These are phyloP conservation scores for Numida meleagris DNA, from an alignment of 2,113 vertebrate species.

Conservation along the genomic window DNA sequence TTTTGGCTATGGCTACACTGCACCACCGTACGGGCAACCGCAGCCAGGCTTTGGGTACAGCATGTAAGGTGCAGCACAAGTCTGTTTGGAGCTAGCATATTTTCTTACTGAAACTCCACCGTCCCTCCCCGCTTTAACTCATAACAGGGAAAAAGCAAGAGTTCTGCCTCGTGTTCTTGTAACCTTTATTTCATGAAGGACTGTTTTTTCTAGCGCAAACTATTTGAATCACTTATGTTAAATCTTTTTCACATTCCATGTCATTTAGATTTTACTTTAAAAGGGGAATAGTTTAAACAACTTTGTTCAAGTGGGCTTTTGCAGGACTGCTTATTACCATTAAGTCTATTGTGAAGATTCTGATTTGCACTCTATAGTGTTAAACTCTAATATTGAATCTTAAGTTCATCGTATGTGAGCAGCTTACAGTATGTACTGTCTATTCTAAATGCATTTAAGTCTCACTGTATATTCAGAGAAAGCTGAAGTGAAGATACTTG, in stretches of 20 bases:
- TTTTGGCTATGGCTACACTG: constrained; percentile 95
- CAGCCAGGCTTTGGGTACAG: constrained; percentile 95
- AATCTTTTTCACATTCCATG: constrained; percentile 95
- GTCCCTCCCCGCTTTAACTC: constrained; percentile 84
- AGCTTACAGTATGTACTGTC: constrained; percentile 89
- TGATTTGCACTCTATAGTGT: constrained; percentile 99
- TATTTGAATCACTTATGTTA: constrained; percentile 83
- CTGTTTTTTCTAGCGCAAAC: constrained; percentile 87
- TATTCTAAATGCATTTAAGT: constrained; percentile 91
- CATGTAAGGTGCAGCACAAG: constrained; percentile 87
- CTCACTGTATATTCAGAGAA: constrained; percentile 89
- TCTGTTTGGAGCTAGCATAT: constrained; percentile 76
- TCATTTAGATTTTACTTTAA: constrained; percentile 86
- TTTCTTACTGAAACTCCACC: constrained; percentile 87
- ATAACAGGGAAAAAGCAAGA: constrained; percentile 78
- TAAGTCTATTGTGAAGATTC: constrained; percentile 93
- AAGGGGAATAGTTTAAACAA: constrained; percentile 81
- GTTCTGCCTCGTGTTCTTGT: constrained; percentile 82
- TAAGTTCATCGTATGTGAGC: constrained; percentile 92
- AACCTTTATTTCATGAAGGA: constrained; percentile 96
- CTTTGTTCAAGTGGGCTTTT: constrained; percentile 76
- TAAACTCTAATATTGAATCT: constrained; percentile 91
- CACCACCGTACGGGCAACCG: constrained; percentile 88
- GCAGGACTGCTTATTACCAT: constrained; percentile 83
- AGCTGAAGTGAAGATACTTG: constrained; percentile 81